A percentile compares a stretch with the other conserved stretches of the same genome.
Evolutionary conservation across 2,888 invertebrate genomes (phyloP).

Genomic region (Anthophora plumipes): DNA sequence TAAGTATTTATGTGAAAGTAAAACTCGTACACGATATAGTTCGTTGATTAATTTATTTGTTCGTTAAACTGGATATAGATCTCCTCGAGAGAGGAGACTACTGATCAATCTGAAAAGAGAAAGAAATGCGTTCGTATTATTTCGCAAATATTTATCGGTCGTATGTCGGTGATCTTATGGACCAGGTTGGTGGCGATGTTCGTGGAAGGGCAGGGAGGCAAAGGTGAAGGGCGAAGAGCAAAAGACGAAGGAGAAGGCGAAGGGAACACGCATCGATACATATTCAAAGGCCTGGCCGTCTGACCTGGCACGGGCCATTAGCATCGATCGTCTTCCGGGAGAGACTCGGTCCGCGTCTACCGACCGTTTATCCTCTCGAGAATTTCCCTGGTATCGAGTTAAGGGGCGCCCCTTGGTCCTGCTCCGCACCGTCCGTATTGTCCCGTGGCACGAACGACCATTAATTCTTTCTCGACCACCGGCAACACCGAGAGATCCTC

Average conservation of each 20-base stretch:
- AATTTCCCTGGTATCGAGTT: constrained; percentile 77
- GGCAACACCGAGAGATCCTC: constrained; percentile 2
- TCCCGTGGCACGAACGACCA: constrained; percentile 73
- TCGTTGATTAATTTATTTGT: no score
- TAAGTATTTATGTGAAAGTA: no score
- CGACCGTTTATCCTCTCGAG: constrained; percentile 68
- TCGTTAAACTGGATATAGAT: no score
- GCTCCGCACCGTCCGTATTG: constrained; percentile 67
- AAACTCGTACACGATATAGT: no score
- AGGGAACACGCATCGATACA: constrained; percentile 73
- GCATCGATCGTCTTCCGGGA: constrained; percentile 79
- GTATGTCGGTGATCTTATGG: no score
- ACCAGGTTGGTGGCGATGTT: no score
- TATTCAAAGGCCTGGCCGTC: constrained; percentile 75
- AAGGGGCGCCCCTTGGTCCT: constrained; percentile 65
- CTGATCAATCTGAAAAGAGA: no score
- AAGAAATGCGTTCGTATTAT: no score
- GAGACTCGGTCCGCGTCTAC: constrained; percentile 71
- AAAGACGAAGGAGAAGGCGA: not conserved
- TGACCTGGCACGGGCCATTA: constrained; percentile 72
- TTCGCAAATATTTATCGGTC: no score
- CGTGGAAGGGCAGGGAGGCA: not conserved
- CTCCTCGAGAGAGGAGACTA: no score
- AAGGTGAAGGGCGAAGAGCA: not conserved
- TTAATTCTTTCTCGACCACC: constrained; percentile 53